These are phyloP conservation scores for Chaetura pelagica DNA, from an alignment of 2,113 vertebrate species.

Conservation along the genomic window DNA sequence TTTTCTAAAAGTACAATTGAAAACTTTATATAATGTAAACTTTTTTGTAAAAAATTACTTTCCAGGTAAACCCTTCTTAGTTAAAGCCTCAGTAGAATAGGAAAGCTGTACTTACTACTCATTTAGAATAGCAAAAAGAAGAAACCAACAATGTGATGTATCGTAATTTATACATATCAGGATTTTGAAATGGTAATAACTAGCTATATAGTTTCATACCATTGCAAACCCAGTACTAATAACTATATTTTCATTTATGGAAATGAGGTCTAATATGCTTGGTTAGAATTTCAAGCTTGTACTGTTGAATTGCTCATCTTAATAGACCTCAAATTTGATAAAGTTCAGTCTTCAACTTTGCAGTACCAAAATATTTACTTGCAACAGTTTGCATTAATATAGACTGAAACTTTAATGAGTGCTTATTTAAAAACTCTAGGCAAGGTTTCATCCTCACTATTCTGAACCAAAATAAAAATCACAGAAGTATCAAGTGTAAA, in stretches of 20 bases:
- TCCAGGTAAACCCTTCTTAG: background rate
- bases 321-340: background rate
- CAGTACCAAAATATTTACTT: background rate
- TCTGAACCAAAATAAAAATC: background rate
- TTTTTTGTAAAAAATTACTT: background rate
- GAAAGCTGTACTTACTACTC: background rate
- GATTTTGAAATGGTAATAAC: background rate
- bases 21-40: background rate
- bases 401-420: fast-evolving
- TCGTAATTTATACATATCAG: background rate
- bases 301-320: background rate
- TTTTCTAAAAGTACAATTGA: background rate
- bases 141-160: background rate
- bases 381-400: background rate
- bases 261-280: background rate
- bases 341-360: background rate
- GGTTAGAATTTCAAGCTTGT: background rate
- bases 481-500: background rate
- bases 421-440: background rate
- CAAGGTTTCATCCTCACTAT: background rate
- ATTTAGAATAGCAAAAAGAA: background rate
- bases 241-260: background rate
- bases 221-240: background rate
- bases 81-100: background rate
- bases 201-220: background rate